These are phyloP conservation scores for Metaphire vulgaris DNA, from an alignment of 1,140 invertebrate genomes.

Conservation along the genomic window DNA sequence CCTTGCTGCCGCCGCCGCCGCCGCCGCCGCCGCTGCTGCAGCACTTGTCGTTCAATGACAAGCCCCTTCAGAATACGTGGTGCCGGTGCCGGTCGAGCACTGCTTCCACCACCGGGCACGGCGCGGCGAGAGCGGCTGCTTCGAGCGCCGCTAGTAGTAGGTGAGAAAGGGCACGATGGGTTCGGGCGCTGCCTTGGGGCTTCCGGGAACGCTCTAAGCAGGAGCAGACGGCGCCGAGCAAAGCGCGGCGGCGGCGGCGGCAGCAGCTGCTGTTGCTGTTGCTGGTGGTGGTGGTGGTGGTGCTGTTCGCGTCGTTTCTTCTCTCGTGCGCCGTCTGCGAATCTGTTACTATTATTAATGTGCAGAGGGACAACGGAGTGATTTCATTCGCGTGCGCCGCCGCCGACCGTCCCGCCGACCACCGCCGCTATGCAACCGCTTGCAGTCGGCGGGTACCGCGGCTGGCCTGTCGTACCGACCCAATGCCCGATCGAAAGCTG, in stretches of 20 bases:
- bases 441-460: neutral
- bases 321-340: neutral
- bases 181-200: neutral
- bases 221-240: neutral
- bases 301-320: too few species aligned
- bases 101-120: neutral
- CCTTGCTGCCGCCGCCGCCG: neutral
- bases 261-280: too few species aligned
- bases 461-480: neutral
- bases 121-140: neutral
- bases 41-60: neutral
- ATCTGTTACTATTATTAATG: neutral
- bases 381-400: neutral
- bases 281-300: too few species aligned
- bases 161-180: too few species aligned
- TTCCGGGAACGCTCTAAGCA: neutral
- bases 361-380: neutral
- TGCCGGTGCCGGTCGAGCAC: neutral
- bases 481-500: neutral
- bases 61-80: neutral
- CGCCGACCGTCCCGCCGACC: neutral
- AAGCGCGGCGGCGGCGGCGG: neutral
- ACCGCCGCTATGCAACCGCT: neutral
- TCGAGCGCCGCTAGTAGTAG: neutral
- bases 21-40: neutral